Conservation (phyloP, 2,888 invertebrate genomes). For the Norana najaformis region DNA sequence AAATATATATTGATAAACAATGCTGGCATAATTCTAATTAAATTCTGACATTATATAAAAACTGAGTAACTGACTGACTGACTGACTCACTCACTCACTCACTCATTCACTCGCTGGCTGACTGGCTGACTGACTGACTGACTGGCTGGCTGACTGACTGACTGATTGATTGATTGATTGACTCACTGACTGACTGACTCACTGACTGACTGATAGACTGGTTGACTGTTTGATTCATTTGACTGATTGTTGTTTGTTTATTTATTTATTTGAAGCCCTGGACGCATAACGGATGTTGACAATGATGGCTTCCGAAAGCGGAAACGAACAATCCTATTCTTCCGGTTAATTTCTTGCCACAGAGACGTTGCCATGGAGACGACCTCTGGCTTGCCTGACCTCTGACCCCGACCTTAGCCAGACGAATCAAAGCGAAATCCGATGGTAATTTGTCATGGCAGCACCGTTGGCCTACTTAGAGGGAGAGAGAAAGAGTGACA, state of each 20-base stretch:
- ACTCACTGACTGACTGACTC: neutral
- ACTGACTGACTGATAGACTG: neutral
- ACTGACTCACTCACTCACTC: too few relatives aligned
- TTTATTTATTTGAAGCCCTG: neutral
- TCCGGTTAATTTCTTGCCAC: neutral
- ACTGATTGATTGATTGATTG: neutral
- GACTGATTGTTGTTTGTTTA: neutral
- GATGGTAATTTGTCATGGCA: neutral
- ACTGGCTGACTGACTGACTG: neutral
- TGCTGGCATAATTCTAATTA: too few relatives aligned
- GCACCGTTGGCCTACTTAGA: neutral
- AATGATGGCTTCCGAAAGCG: neutral
- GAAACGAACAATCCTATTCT: neutral
- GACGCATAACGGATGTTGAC: neutral
- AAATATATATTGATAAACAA: too few relatives aligned
- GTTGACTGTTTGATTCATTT: too few relatives aligned
- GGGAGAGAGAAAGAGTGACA: neutral
- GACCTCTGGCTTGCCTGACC: neutral
- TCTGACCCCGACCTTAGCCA: neutral
- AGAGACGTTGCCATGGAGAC: neutral
- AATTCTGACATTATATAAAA: too few relatives aligned
- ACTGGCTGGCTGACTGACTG: neutral
- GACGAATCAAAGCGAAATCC: neutral
- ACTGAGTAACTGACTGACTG: too few relatives aligned
- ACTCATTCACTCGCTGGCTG: too few relatives aligned